A percentile compares a stretch with the other conserved stretches of the same genome.
Conservation (phyloP, 1,140 invertebrate species). For the Psix sp. region DNA sequence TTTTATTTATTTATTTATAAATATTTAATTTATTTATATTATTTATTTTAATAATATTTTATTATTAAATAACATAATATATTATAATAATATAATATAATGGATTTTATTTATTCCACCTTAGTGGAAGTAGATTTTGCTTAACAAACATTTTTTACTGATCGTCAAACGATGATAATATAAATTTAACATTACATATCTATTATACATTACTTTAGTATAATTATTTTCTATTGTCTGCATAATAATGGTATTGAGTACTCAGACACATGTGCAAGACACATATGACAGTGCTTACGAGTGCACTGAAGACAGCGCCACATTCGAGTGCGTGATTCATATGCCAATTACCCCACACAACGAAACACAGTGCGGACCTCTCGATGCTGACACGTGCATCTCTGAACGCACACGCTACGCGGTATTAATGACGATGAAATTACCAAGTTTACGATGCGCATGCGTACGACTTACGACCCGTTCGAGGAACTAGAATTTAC, state of each 20-base stretch:
- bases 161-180: no score
- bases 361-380: constrained; percentile 51
- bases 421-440: constrained; percentile 53
- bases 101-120: no score
- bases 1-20: no score
- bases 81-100: no score
- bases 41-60: no score
- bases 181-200: no score
- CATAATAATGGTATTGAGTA: constrained; percentile 62
- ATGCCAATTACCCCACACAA: constrained; percentile 69
- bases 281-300: constrained; percentile 13
- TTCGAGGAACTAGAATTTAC: no score
- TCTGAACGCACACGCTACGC: constrained; percentile 23
- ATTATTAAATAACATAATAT: no score
- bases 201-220: constrained; percentile 35
- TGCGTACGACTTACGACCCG: no score
- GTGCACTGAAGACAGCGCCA: constrained; percentile 55
- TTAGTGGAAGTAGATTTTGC: no score
- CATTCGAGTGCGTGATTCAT: constrained; percentile 70
- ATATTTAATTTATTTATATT: no score
- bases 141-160: no score
- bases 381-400: constrained; percentile 49
- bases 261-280: neutral
- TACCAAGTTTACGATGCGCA: constrained; percentile 42
- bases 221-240: constrained; percentile 70